Conservation (phyloP, 2,888 invertebrate genomes). For the Cinara cedri region DNA sequence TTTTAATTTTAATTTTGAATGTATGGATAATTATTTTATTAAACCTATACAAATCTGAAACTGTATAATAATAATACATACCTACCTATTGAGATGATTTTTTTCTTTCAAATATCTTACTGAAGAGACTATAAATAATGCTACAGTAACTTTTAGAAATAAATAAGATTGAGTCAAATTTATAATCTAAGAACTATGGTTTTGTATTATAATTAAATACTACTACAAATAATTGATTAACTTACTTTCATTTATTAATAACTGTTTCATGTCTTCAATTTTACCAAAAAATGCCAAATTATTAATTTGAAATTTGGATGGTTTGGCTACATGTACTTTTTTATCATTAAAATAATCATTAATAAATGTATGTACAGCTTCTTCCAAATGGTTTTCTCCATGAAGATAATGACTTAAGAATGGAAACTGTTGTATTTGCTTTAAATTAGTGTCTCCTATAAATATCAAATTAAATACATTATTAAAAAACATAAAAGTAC, state of each 20-base stretch:
- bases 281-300: constrained; percentile 51
- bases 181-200: too few relatives aligned
- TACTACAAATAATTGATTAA: too few relatives aligned
- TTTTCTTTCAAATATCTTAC: too few relatives aligned
- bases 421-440: constrained; percentile 53
- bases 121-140: too few relatives aligned
- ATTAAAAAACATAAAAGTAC: neutral
- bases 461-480: neutral
- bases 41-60: too few relatives aligned
- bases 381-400: constrained; percentile 46
- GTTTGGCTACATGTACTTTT: neutral
- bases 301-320: constrained; percentile 45
- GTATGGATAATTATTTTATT: too few relatives aligned
- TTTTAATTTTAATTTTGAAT: too few relatives aligned
- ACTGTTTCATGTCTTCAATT: constrained; percentile 35
- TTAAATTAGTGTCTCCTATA: constrained; percentile 20
- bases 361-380: constrained; percentile 34
- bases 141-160: too few relatives aligned
- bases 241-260: constrained; percentile 46
- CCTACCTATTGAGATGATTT: too few relatives aligned
- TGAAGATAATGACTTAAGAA: constrained; percentile 36
- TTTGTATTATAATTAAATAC: too few relatives aligned
- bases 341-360: neutral
- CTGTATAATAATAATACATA: too few relatives aligned
- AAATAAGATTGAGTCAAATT: too few relatives aligned